These are phyloP conservation scores for Spongilla lacustris DNA, from an alignment of 37 sponge, comb jelly and placozoan genomes.

Conservation along the genomic window DNA sequence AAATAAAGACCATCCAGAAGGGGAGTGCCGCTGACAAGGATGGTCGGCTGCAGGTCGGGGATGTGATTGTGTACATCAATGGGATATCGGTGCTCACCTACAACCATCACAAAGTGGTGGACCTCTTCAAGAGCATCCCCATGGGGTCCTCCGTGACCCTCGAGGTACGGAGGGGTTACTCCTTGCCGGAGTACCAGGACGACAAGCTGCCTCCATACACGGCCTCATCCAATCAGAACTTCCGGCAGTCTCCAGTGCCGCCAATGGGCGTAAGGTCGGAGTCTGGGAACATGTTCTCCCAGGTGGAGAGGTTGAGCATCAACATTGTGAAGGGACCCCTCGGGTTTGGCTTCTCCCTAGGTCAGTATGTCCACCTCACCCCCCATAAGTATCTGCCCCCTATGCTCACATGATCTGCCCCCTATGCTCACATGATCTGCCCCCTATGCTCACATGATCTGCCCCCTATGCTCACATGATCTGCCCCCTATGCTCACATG, in stretches of 20 bases:
- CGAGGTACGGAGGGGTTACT: constrained; percentile 80
- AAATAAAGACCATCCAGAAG: constrained; percentile 89
- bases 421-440: too few relatives aligned
- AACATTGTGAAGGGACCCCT: constrained; percentile 89
- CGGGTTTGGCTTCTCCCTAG: constrained; percentile 94
- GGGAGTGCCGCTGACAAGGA: constrained; percentile 86
- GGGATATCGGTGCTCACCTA: constrained; percentile 82
- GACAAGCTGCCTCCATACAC: constrained; percentile 63
- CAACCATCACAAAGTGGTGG: constrained; percentile 91
- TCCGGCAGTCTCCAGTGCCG: not conserved
- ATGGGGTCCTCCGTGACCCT: constrained; percentile 69
- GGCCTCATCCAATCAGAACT: not conserved
- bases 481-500: not conserved
- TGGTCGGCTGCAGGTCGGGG: constrained; percentile 83
- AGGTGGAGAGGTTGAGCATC: constrained; percentile 52
- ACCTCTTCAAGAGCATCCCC: constrained; percentile 86
- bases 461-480: too few relatives aligned
- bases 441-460: too few relatives aligned
- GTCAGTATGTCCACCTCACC: constrained; percentile 21
- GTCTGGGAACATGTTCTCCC: too few relatives aligned
- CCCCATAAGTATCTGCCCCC: too few relatives aligned
- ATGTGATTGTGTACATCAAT: constrained; percentile 94
- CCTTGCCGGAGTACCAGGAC: constrained; percentile 35
- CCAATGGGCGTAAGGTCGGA: too few relatives aligned
- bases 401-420: not conserved